Conservation (phyloP, 2,113 vertebrate species). For the Piliocolobus tephrosceles region DNA sequence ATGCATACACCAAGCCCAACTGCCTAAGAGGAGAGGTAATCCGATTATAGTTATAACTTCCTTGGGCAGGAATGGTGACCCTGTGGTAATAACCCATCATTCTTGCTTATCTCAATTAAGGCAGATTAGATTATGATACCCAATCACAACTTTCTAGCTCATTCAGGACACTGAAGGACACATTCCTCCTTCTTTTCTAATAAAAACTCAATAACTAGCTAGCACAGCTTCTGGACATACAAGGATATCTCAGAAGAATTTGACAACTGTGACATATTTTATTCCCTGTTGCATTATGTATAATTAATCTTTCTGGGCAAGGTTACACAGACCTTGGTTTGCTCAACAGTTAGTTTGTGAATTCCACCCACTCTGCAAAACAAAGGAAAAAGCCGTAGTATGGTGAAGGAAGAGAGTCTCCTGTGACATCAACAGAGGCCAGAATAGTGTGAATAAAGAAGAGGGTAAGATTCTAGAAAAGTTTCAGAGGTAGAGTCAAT, state of each 20-base stretch:
- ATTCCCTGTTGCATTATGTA: background rate
- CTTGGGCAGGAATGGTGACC: background rate
- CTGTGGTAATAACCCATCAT: background rate
- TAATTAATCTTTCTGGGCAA: background rate
- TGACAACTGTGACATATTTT: background rate
- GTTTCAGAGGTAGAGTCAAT: background rate
- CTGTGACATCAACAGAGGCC: background rate
- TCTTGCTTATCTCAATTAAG: background rate
- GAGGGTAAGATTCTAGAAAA: background rate
- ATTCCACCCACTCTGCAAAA: background rate
- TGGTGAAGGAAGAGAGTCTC: background rate
- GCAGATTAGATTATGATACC: background rate
- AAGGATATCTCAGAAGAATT: background rate
- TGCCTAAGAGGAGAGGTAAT: background rate
- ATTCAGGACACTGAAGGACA: background rate
- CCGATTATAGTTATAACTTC: background rate
- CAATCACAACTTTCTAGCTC: background rate
- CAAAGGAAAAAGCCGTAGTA: background rate
- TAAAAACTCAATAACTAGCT: background rate
- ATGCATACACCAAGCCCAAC: background rate
- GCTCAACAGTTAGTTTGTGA: background rate
- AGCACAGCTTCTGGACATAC: background rate
- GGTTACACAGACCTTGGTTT: background rate
- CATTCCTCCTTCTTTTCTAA: background rate
- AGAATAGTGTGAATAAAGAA: background rate